Conservation (phyloP, 1,140 invertebrate genomes). For the Orius laevigatus region DNA sequence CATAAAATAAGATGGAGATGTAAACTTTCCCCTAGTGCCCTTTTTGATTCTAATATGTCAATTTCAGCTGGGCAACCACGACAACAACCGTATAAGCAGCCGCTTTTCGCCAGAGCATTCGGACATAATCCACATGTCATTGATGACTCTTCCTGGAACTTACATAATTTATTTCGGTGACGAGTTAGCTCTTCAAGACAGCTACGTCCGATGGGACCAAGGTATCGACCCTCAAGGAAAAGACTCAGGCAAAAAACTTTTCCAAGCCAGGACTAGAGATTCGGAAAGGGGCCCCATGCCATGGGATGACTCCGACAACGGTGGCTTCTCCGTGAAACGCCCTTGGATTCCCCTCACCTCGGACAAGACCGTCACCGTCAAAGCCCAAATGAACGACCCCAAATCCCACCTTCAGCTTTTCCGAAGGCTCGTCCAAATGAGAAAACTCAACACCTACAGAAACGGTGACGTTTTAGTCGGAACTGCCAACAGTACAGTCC, state of each 20-base stretch:
- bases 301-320: conserved; percentile 40
- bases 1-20: too few species aligned
- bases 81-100: conserved; percentile 44
- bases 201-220: conserved; percentile 31
- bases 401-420: too few species aligned
- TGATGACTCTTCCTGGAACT: conserved; percentile 55
- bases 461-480: too few species aligned
- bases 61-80: conserved; percentile 55
- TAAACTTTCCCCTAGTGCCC: too few species aligned
- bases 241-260: conserved; percentile 28
- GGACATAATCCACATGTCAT: conserved; percentile 57
- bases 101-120: conserved; percentile 41
- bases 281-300: conserved; percentile 41
- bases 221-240: conserved; percentile 30
- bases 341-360: too few species aligned
- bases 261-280: conserved; percentile 19
- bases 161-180: conserved; percentile 18
- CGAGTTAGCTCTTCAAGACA: conserved; percentile 40
- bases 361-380: too few species aligned
- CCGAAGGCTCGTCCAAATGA: too few species aligned
- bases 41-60: too few species aligned
- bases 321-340: conserved; percentile 28
- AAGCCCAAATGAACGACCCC: too few species aligned
- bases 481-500: too few species aligned
- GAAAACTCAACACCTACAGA: too few species aligned